These are phyloP conservation scores for Rhynchonycteris naso DNA, from an alignment of 2,797 vertebrate genomes.

Conservation along the genomic window DNA sequence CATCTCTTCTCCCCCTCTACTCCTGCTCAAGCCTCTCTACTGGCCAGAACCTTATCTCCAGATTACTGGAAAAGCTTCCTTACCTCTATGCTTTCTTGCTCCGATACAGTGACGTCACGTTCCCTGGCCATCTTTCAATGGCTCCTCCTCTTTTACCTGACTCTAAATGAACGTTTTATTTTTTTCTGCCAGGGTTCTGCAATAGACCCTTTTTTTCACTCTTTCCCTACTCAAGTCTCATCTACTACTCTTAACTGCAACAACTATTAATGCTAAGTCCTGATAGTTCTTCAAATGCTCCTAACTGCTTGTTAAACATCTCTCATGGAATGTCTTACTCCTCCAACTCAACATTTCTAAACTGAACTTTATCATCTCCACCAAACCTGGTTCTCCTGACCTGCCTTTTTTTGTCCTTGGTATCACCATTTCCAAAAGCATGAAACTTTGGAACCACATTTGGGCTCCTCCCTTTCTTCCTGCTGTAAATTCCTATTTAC, in stretches of 20 bases:
- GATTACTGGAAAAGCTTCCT: neutral
- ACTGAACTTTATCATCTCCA: neutral
- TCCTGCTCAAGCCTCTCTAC: neutral
- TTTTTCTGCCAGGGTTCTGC: neutral
- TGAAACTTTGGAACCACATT: neutral
- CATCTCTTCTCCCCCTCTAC: neutral
- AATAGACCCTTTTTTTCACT: neutral
- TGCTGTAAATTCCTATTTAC: conserved; percentile 21
- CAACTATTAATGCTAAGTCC: neutral
- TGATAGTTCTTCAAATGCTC: neutral
- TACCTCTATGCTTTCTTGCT: conserved; percentile 7
- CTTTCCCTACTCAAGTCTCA: neutral
- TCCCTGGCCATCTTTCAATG: neutral
- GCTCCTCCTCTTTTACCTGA: neutral
- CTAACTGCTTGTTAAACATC: neutral
- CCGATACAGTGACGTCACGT: neutral
- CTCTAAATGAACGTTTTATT: neutral
- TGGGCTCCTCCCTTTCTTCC: neutral
- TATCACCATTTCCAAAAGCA: neutral
- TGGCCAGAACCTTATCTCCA: neutral
- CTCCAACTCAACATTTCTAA: conserved; percentile 28
- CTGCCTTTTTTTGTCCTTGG: neutral
- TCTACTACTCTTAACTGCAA: neutral
- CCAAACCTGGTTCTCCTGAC: neutral
- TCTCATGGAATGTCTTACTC: neutral